Evolutionary conservation across 2,888 invertebrate species (phyloP), one percentile per base, ranked within the genome.

Genomic region (Hyles lineata): DNA sequence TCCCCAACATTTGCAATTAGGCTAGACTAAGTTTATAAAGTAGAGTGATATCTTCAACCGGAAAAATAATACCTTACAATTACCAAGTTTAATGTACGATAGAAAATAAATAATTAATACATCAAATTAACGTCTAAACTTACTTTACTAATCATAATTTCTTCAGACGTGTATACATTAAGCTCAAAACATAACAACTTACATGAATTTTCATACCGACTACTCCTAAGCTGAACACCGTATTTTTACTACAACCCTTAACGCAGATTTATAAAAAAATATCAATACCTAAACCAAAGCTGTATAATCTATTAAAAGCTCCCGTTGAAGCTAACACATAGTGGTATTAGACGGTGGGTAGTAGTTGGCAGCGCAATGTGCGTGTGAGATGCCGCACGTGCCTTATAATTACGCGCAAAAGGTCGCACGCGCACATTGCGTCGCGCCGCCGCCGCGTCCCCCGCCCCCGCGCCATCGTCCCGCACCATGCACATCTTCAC

Each of bases 391-490:
- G 82, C 82, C 90, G 90, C 93, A 92, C 93, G 92, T 91, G 93
- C 88, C 88, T 87, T 84, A 89, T 90, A 93, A 93, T 93, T 93
- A 90, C 89, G 82, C 84, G 87, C 80, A 87, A 91, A 93, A 94
- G 94, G 94, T 94, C 94, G 92, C 91, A 86, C 84, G 90, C 88
- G 89, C 94, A 94, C 94, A 94, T 94, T 94, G 93, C 92, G 67
- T 50, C 67, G 86, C 80, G 83, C 83, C 78, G 80, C 83, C 80
- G 82, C 77, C 79, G 76, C 71, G 80, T 79, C 79, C 76, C 81
- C 80, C 79, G 81, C 78, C 76, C 78, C 78, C 29, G 29, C 3
- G 77, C 76, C 78, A 78, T 74, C 78, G 75, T 74, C 23, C 21
- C 55, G 55, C 55, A 23, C 52, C 35, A 23, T 72, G 21, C 63